Evolutionary conservation across 1,140 invertebrate genomes (phyloP).

Genomic region (Pseudomyrmex gracilis): DNA sequence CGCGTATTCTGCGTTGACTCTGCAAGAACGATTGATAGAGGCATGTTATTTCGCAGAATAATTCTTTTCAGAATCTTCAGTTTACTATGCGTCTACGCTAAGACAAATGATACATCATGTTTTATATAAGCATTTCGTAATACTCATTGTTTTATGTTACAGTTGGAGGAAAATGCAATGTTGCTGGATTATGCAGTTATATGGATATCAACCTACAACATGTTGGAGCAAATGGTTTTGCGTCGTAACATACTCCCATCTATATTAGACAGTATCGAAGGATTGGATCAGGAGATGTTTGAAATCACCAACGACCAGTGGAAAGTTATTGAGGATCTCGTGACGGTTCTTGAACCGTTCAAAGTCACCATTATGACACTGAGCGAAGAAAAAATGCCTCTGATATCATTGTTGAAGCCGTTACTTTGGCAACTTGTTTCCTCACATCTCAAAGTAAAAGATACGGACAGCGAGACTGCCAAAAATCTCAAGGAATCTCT

Average conservation of each 20-base stretch:
- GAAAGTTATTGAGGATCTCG: slow-evolving; percentile 85
- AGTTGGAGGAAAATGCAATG: slow-evolving; percentile 83
- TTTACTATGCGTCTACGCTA: no score
- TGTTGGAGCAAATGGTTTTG: slow-evolving; percentile 85
- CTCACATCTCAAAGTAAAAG: slow-evolving; percentile 85
- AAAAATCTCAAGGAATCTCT: slow-evolving; percentile 83
- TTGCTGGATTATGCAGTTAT: slow-evolving; percentile 83
- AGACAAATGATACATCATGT: neutral
- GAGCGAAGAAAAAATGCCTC: slow-evolving; percentile 86
- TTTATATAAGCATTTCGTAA: slow-evolving; percentile 19
- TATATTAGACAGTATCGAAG: slow-evolving; percentile 80
- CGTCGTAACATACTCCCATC: slow-evolving; percentile 80
- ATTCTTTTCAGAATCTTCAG: no score
- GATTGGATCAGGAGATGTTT: slow-evolving; percentile 77
- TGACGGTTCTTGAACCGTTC: slow-evolving; percentile 85
- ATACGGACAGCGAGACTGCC: slow-evolving; percentile 82
- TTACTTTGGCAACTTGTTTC: slow-evolving; percentile 86
- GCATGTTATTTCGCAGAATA: slow-evolving; percentile 68
- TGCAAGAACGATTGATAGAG: slow-evolving; percentile 84
- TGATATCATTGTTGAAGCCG: slow-evolving; percentile 86
- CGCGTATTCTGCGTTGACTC: slow-evolving; percentile 77
- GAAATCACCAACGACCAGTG: slow-evolving; percentile 83
- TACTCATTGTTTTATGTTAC: slow-evolving; percentile 55
- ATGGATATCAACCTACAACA: slow-evolving; percentile 86
- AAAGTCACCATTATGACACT: slow-evolving; percentile 87